Evolutionary conservation across 2,113 vertebrate species (phyloP).

Genomic region (Pontoporia blainvillei): DNA sequence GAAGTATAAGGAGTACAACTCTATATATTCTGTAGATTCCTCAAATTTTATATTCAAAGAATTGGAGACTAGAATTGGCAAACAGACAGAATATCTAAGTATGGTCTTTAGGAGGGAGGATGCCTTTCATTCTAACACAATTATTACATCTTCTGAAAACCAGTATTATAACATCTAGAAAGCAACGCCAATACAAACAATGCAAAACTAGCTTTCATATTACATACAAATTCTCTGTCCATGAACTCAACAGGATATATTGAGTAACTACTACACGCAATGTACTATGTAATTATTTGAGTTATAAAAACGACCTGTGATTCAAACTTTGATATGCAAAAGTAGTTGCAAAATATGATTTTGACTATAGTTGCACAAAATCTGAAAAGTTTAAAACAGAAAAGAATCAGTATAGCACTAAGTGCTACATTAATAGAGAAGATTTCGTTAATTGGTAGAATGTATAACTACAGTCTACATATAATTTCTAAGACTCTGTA

Average conservation of each 20-base stretch:
- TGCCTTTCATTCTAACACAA: neutral
- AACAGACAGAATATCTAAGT: neutral
- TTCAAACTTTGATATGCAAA: neutral
- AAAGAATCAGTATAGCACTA: neutral
- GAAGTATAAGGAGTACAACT: neutral
- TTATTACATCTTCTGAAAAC: neutral
- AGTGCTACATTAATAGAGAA: neutral
- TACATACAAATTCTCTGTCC: neutral
- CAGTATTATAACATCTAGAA: neutral
- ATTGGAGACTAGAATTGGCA: neutral
- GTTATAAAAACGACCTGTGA: neutral
- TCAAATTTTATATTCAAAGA: neutral
- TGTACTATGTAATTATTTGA: neutral
- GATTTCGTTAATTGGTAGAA: neutral
- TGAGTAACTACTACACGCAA: neutral
- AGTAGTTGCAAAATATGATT: neutral
- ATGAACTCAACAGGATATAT: neutral
- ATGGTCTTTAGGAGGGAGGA: neutral
- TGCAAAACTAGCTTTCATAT: neutral
- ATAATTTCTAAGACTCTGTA: neutral
- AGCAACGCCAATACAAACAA: neutral
- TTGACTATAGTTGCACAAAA: neutral
- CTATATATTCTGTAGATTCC: neutral
- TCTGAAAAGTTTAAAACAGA: neutral
- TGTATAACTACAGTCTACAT: neutral